Evolutionary conservation across 2,797 vertebrate species (phyloP).

Genomic region (Thripadectes ignobilis): DNA sequence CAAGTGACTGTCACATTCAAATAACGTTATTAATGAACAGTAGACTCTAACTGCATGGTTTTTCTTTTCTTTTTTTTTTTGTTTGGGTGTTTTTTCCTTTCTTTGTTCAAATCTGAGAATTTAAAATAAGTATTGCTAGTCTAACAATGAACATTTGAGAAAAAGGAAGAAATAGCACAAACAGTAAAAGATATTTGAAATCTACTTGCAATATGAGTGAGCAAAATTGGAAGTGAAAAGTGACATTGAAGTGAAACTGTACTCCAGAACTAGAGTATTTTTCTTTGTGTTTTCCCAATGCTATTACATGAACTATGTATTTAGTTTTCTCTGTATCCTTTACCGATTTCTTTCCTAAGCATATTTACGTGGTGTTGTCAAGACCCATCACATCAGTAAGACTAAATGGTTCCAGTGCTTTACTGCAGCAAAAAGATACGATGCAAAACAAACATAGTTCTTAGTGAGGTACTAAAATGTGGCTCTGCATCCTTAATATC

Average conservation of each 20-base stretch:
- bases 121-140: not conserved
- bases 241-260: not conserved
- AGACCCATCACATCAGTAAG: not conserved
- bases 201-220: not conserved
- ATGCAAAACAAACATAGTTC: not conserved
- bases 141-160: not conserved
- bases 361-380: not conserved
- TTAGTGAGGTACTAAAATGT: not conserved
- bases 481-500: not conserved
- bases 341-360: not conserved
- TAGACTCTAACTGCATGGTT: not conserved
- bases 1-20: not conserved
- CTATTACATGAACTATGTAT: not conserved
- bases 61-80: too few species aligned
- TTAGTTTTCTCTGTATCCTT: not conserved
- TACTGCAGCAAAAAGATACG: fast-evolving
- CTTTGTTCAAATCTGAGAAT: not conserved
- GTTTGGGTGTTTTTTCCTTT: not conserved
- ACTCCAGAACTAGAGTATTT: not conserved
- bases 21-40: not conserved
- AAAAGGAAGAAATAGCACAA: not conserved
- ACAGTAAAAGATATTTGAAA: not conserved
- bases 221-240: not conserved
- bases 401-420: not conserved
- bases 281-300: not conserved